Percentiles rank a stretch among this genome's conserved stretches.
Evolutionary conservation across 2,797 vertebrate species (phyloP).

Genomic region (Darevskia nairensis): DNA sequence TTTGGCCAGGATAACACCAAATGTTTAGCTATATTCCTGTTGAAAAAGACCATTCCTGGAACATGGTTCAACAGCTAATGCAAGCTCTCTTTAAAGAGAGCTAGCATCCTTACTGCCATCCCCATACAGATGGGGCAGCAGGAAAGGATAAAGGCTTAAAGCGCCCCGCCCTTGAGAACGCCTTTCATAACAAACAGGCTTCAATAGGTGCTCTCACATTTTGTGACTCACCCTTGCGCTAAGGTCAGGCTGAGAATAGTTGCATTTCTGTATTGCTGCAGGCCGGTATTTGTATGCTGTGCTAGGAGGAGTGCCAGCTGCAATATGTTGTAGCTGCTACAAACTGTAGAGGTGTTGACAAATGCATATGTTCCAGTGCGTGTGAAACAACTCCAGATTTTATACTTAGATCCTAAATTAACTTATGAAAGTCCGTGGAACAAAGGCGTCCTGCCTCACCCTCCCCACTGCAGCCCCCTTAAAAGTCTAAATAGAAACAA

Average conservation of each 20-base stretch:
- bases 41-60: background rate
- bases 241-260: background rate
- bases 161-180: background rate
- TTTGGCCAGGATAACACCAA: background rate
- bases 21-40: background rate
- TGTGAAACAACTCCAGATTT: too few species aligned
- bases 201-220: background rate
- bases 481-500: too few species aligned
- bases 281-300: background rate
- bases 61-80: background rate
- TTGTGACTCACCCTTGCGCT: background rate
- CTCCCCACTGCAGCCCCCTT: too few species aligned
- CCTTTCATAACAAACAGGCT: background rate
- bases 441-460: too few species aligned
- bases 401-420: too few species aligned
- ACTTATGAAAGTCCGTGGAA: too few species aligned
- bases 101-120: background rate
- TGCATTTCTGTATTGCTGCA: background rate
- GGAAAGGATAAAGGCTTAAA: background rate
- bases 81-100: background rate
- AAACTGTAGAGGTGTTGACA: background rate
- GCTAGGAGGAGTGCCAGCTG: background rate
- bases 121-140: background rate
- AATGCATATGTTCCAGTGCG: too few species aligned
- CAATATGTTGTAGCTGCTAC: too few species aligned